phyloP scores from a whole-genome alignment of 1,140 invertebrate genomes.

The Chymomyza costata region DNA sequence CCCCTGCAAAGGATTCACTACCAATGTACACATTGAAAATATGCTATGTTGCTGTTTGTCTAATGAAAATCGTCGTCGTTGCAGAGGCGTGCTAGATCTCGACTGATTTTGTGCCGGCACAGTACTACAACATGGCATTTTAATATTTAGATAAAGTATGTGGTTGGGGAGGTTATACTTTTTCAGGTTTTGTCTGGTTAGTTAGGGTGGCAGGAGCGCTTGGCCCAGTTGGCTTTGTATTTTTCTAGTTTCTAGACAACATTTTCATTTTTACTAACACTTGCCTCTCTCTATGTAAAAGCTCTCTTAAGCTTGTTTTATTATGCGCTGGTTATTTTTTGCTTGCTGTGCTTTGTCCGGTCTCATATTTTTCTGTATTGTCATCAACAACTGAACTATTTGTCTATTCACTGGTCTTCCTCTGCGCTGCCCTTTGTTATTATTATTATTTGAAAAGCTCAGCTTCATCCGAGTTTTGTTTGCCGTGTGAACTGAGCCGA shows the following conservation, averaged over 20 bases:
- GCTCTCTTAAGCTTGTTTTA: no score
- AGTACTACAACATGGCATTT: slow-evolving; percentile 69
- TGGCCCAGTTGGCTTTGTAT: no score
- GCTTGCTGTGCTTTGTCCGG: slow-evolving; percentile 45
- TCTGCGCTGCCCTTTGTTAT: slow-evolving; percentile 30
- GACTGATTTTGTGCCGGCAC: no score
- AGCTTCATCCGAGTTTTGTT: slow-evolving; percentile 21
- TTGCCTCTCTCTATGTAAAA: neutral
- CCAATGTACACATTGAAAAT: slow-evolving; percentile 59
- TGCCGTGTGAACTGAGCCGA: slow-evolving; percentile 31
- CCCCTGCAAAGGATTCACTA: no score
- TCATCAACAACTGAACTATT: slow-evolving; percentile 67
- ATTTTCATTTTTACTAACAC: slow-evolving; percentile 31
- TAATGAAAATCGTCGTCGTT: slow-evolving; percentile 59
- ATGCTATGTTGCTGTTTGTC: slow-evolving; percentile 59
- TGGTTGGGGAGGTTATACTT: no score
- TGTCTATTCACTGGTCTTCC: slow-evolving; percentile 59
- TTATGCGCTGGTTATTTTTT: slow-evolving; percentile 43
- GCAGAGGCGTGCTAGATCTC: slow-evolving; percentile 2
- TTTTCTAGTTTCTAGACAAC: slow-evolving; percentile 23
- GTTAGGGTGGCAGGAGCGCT: no score
- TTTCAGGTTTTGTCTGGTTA: no score
- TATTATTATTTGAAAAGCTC: slow-evolving; percentile 56
- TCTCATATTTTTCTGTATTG: slow-evolving; percentile 60
- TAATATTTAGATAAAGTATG: slow-evolving; percentile 55